Evolutionary conservation across 2,888 invertebrate species (phyloP), one percentile per base, ranked within the genome.

Genomic region (Salticus scenicus): DNA sequence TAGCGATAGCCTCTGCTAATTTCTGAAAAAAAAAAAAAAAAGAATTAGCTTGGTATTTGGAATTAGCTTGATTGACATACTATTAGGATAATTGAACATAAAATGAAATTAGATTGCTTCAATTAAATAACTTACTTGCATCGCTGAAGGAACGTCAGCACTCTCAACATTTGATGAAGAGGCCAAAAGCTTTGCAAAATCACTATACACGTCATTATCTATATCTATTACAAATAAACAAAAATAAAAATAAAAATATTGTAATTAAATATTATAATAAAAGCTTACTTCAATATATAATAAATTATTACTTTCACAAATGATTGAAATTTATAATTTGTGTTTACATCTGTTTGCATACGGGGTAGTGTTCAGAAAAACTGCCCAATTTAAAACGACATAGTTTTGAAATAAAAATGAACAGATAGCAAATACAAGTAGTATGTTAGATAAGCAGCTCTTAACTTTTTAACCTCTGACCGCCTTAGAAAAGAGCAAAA

Each of bases 151-250:
- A 7, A 84, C 33, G 69, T 78, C 72, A 1, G 84, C 84, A 63
- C 84, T 84, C 63, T 84, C 73, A 20, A 83, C 72, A 17, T 76
- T 42, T n/a, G 70, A 76, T 33, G 75, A 76, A 8, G 70, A 12
- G 8, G 73, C 30, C 14, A 80, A 33, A 0, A 73, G 28, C 20
- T 33, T 24, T 0, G 73, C 67, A 41, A 80, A 74, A 69, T 80
- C 73, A 28, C 73, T 57, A 17, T 67, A 80, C 12, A 80, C 67
- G 17, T 80, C 73, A 17, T 63, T 69, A 70, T 81, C 75, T 24
- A 75, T 74, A 28, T 37, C 79, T 80, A 64, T 0, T n/a, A 20
- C 0, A 24, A 71, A 27, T n/a, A n/a, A n/a, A n/a, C n/a, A n/a
- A n/a, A n/a, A n/a, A n/a, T n/a, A n/a, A n/a, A n/a, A 51, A 51